Evolutionary conservation across 2,113 vertebrate species (phyloP).

Genomic region (Sphaerodactylus townsendi): DNA sequence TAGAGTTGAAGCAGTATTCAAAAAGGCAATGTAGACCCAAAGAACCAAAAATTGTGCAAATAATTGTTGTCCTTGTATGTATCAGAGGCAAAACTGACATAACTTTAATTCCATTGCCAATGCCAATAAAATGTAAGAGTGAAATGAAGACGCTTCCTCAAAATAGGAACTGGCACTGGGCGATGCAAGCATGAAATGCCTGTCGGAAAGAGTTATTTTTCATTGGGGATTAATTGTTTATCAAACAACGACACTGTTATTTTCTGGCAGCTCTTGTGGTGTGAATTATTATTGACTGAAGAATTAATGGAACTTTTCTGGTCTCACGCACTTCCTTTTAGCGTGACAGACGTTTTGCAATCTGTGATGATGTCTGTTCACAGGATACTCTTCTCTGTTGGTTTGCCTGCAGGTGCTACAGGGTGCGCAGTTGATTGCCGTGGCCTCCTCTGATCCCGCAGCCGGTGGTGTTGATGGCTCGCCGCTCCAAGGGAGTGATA

Average conservation of each 20-base stretch:
- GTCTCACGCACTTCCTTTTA: not conserved
- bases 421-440: conserved; percentile 93
- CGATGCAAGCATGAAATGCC: not conserved
- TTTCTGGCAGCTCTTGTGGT: not conserved
- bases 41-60: no score
- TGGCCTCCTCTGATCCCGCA: conserved; percentile 90
- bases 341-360: fast-evolving
- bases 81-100: not conserved
- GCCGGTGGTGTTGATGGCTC: conserved; percentile 87
- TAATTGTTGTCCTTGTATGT: not conserved
- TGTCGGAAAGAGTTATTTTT: not conserved
- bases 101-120: not conserved
- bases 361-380: not conserved
- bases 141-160: not conserved
- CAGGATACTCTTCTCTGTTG: not conserved
- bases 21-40: no score
- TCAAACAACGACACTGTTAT: fast-evolving
- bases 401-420: conserved; percentile 84
- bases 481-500: conserved; percentile 89
- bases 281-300: not conserved
- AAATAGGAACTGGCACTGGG: not conserved
- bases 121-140: not conserved
- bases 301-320: not conserved
- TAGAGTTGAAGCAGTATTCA: no score
- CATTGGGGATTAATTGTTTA: not conserved